Evolutionary conservation across 92 coral and sea anemone genomes (phyloP), one percentile per base, ranked within the genome.

Genomic region (Anthopleura xanthogrammica): DNA sequence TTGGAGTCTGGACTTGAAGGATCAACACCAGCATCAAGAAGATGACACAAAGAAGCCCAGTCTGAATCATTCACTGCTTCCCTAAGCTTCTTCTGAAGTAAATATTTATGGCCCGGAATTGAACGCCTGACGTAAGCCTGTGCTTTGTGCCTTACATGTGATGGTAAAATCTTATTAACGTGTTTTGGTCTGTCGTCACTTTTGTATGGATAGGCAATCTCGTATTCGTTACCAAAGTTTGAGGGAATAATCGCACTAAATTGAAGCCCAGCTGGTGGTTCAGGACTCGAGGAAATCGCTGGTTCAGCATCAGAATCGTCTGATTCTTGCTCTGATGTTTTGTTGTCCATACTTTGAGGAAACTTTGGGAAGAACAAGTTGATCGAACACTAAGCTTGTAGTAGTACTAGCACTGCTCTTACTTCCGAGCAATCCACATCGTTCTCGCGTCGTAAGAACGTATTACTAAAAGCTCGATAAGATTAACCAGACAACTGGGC

Each of bases 1-100:
- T 94, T 97, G 22, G 99, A 90, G 80, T 97, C 99, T 60, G 99
- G 90, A 78, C 95, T 75, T 12, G 92, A 92, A 2, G 90, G 91
- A 77, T 86, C 87, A 8, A 94, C 98, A n/a, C 98, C 98, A 65
- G 83, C 90, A 52, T 83, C 94, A 23, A 97, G 85, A 4, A 97
- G 98, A 57, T 87, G 76, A 68, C 91, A 89, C n/a, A 97, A 80
- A 48, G 83, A 73, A 12, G 86, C 90, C 65, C 83, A 77, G 72
- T 97, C 83, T 20, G 93, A 80, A 36, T 82, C 85, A 79, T 91
- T 93, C 1, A 92, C 97, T 19, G 92, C 98, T 71, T 94, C 99
- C 82, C 98, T 88, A 20, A 97, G 89, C 83, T 89, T 89, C 82
- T 87, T 94, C 77, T 97, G 94, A n/a, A 89, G 88, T 50, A 90